Base-by-base conservation (phyloP, 2,113 vertebrate species). In the Fulica atra region DNA sequence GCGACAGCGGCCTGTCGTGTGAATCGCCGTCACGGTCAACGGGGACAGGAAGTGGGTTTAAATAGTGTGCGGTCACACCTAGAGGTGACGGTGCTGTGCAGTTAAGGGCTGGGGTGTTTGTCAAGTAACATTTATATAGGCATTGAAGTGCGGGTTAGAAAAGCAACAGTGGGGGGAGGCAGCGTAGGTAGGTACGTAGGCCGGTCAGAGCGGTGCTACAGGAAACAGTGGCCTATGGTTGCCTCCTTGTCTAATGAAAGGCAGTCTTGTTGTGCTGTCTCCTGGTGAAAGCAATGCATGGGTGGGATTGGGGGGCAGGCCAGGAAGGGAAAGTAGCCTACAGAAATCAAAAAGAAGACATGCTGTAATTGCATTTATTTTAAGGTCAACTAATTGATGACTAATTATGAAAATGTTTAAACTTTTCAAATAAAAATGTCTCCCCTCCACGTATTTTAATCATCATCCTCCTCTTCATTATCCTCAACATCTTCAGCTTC, bases 401-500 rank as follows among this genome's bases (percentile, higher is more conserved):
- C 40, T 63, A 29, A 0, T 1, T 79, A 63, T 25, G 19, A 89
- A 89, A 86, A 69, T 5, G 6, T 80, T 72, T 51, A 35, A 69
- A 40, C 13, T 59, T 77, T 10, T 21, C 38, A 82, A 82, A 21
- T n/a, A 84, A n/a, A 50, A 51, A n/a, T 8, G 20, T 29, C 46
- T 13, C 7, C 51, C 46, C 60, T 23, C 24, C 24, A 18, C 2
- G 1, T 19, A 61, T 44, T 76, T 94, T 85, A 97, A 51, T 97
- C 95, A 35, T 98, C 96, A 0, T 99, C 98, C 3, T 98, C 98
- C 1, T 97, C 99, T 4, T 99, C 98, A 5, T 98, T 98, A 0
- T 97, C 98, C 3, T 99, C 99, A 3, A 97, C 92, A 3, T 97
- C 98, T 4, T 98, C 98, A 1, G 96, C 98, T 51, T 99, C 98